These are phyloP conservation scores for Clarias fuscus DNA, from an alignment of 2,797 vertebrate genomes.

Conservation along the genomic window DNA sequence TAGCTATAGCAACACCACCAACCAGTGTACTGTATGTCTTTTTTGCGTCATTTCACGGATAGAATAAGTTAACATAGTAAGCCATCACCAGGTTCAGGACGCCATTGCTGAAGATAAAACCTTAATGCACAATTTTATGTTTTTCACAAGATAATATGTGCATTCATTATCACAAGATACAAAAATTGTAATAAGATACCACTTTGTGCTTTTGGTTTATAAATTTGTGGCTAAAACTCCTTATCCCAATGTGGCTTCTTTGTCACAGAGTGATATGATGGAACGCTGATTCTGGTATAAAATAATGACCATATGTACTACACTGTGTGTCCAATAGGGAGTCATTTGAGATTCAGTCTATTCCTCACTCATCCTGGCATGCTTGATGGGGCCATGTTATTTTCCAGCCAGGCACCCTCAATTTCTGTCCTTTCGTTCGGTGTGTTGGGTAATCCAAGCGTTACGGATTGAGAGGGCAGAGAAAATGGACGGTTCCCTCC, in stretches of 20 bases:
- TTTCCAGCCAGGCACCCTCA: slow-evolving; percentile 26
- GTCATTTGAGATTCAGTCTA: slow-evolving; percentile 11
- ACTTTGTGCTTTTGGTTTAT: not conserved
- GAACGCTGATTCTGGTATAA: not conserved
- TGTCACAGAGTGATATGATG: not conserved
- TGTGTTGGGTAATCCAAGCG: slow-evolving; percentile 5
- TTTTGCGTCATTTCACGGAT: not conserved
- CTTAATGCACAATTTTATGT: not conserved
- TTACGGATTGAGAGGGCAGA: slow-evolving; percentile 10
- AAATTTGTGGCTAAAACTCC: not conserved
- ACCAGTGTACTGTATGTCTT: not conserved
- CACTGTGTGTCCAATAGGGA: not conserved
- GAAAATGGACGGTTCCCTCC: slow-evolving; percentile 31
- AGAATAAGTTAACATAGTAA: not conserved
- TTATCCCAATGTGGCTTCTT: not conserved
- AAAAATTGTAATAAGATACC: not conserved
- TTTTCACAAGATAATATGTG: not conserved
- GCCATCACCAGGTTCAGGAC: not conserved
- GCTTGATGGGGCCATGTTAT: slow-evolving; percentile 11
- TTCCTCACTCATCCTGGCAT: not conserved
- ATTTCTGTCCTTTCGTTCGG: slow-evolving; percentile 3
- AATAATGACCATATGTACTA: not conserved
- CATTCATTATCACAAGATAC: not conserved
- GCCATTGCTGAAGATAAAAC: not conserved
- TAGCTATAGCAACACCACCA: slow-evolving; percentile 24